These are phyloP conservation scores for Eremobia ochroleuca DNA, from an alignment of 2,888 invertebrate species.

Conservation along the genomic window DNA sequence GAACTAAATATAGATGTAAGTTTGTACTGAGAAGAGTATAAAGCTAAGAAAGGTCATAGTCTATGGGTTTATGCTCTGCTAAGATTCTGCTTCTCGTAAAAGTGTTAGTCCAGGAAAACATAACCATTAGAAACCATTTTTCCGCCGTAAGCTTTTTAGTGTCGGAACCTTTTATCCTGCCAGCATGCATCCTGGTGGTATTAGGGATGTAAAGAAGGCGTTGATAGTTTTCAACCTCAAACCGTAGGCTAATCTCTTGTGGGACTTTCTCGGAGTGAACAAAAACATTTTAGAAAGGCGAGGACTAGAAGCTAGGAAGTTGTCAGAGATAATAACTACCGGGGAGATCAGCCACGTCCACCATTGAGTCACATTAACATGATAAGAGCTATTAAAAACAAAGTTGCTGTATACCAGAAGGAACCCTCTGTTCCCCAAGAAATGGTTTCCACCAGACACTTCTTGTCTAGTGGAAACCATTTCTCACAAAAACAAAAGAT, in stretches of 20 bases:
- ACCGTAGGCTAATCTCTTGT: neutral
- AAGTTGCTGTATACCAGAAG: neutral
- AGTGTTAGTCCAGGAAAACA: neutral
- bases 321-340: neutral
- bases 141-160: no score
- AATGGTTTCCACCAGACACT: neutral
- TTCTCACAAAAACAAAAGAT: slow-evolving; percentile 20
- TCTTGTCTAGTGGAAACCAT: no score
- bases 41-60: neutral
- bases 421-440: neutral
- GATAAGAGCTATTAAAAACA: no score
- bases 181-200: no score
- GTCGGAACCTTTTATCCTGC: neutral
- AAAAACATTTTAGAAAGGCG: neutral
- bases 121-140: no score
- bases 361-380: neutral
- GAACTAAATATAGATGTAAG: neutral
- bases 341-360: no score
- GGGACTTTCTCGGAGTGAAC: neutral
- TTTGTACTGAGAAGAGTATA: neutral
- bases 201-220: neutral
- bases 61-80: neutral
- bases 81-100: neutral
- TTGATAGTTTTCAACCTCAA: neutral
- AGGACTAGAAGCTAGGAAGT: neutral